phyloP scores from a whole-genome alignment of 2,113 vertebrate species.

The Tragulus kanchil region DNA sequence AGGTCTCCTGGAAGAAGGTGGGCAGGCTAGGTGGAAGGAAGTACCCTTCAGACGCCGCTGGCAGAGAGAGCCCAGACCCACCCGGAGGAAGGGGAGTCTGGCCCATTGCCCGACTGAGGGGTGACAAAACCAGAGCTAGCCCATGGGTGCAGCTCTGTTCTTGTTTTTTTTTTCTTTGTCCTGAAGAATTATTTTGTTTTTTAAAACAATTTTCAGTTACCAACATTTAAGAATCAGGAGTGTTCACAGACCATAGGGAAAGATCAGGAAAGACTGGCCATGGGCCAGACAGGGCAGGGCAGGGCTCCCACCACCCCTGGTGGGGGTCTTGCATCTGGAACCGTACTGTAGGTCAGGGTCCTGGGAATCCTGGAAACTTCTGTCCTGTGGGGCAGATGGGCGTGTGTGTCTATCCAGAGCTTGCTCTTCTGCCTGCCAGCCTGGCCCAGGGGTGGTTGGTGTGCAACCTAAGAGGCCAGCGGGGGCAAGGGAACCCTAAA shows the following conservation, averaged over 20 bases:
- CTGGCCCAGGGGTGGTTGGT: background rate
- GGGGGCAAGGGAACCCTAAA: too few relatives aligned
- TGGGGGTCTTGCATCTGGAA: too few relatives aligned
- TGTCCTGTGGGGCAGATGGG: background rate
- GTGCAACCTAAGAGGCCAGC: too few relatives aligned
- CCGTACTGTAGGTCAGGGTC: background rate
- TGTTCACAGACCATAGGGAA: fast-evolving
- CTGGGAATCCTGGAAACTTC: background rate
- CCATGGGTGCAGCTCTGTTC: background rate
- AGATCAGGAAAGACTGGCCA: background rate
- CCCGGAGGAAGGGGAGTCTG: background rate
- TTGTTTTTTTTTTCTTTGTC: background rate
- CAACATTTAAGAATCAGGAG: background rate
- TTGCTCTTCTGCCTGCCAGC: background rate
- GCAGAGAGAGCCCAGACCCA: background rate
- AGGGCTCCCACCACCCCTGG: background rate
- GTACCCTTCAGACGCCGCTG: background rate
- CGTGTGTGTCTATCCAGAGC: fast-evolving
- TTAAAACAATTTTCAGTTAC: background rate
- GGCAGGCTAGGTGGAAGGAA: background rate
- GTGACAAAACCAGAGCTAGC: fast-evolving
- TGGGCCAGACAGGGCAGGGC: background rate
- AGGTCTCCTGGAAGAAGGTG: background rate
- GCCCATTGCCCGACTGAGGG: fast-evolving
- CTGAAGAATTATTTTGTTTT: background rate